These are phyloP conservation scores for Miltochrista miniata DNA, from an alignment of 2,888 invertebrate species.

Conservation along the genomic window DNA sequence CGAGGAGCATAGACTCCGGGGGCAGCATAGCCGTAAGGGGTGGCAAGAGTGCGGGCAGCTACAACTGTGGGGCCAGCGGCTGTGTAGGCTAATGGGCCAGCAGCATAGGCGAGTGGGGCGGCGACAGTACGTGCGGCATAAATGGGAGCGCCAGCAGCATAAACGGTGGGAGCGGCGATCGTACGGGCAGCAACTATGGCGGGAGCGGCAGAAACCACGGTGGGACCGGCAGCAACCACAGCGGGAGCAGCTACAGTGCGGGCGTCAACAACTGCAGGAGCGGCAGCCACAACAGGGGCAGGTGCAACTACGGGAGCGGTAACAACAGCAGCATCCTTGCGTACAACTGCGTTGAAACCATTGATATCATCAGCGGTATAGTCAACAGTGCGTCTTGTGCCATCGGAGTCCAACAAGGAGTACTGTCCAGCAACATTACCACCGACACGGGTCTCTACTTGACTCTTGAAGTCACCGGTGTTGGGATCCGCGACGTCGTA, in stretches of 20 bases:
- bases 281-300: constrained; percentile 51
- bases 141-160: constrained; percentile 39
- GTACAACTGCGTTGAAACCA: constrained; percentile 84
- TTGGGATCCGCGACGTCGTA: constrained; percentile 83
- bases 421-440: constrained; percentile 82
- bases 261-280: constrained; percentile 40
- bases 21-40: constrained; percentile 27
- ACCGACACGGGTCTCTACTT: constrained; percentile 80
- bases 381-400: constrained; percentile 82
- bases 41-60: constrained; percentile 36
- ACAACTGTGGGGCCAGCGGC: constrained; percentile 33
- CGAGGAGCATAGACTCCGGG: constrained; percentile 25
- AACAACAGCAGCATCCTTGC: constrained; percentile 74
- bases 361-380: constrained; percentile 82
- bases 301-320: constrained; percentile 56
- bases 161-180: constrained; percentile 38
- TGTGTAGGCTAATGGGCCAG: constrained; percentile 32
- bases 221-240: constrained; percentile 38
- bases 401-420: constrained; percentile 81
- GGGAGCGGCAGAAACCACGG: constrained; percentile 34
- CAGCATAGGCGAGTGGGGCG: constrained; percentile 32
- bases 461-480: constrained; percentile 84
- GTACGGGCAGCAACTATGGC: constrained; percentile 38
- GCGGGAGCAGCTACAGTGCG: constrained; percentile 36
- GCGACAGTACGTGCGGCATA: constrained; percentile 35